Base-by-base conservation (phyloP, 2,113 vertebrate genomes). In the Perca flavescens region DNA sequence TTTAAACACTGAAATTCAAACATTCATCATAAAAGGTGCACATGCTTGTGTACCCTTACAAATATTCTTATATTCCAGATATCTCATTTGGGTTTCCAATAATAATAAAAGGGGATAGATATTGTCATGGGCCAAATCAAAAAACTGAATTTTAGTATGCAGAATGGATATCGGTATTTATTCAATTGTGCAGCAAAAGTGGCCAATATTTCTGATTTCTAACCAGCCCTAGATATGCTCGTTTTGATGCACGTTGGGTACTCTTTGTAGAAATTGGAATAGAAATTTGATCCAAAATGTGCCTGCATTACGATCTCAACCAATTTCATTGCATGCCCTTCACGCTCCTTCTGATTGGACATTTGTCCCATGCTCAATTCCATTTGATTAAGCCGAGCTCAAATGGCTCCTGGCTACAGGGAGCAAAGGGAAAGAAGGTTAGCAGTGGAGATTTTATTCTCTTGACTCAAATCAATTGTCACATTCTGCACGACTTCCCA, bases 301-400 rank as follows among this genome's bases (percentile, higher is more conserved):
- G 82, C 71, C 54, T 84, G 65, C 77, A 79, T 84, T 77, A 74
- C 46, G 47, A 74, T 85, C 79, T 69, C 36, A 49, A 52, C 67
- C 84, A 60, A 61, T 91, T 78, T 70, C 65, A 58, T 64, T 72
- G 57, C 74, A 71, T 85, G 85, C 69, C 89, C 85, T 92, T 91
- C 83, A 89, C 67, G 71, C 76, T 69, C 21, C 40, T 56, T 14
- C 75, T 80, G 88, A 90, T 86, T 90, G 82, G 85, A 88, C 74
- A 79, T 92, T 92, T 84, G 83, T 84, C 82, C 82, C 72, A 73
- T 46, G 63, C 83, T 86, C 62, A 25, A 86, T 87, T 92, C 43
- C 77, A 82, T 90, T 91, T 85, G 85, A 94, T 93, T 91, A 89
- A 90, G 83, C 79, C 9, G 0, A 62, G 83, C 83, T 84, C 61